Evolutionary conservation across 2,797 vertebrate species (phyloP), one percentile per base, ranked within the genome.

Genomic region (Bovichtus diacanthus): DNA sequence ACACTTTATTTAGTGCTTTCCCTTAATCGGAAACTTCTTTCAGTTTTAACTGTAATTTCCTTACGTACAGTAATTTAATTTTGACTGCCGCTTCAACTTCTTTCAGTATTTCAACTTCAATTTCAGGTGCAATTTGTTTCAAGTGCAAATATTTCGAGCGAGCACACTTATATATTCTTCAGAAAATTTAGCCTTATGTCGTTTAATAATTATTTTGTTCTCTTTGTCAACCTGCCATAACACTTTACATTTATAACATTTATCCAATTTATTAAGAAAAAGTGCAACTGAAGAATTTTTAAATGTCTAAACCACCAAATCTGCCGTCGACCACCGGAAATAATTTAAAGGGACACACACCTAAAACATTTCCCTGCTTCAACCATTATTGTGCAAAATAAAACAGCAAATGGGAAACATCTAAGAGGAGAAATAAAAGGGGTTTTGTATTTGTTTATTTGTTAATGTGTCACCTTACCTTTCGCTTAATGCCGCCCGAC

Each of bases 351-450:
- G 13, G 15, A 18, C 39, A 71, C 18, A 47, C 38, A 10, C n/a
- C 27, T 51, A 15, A 38, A 53, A 59, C 38, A 13, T 23, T 9
- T 41, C 1, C 18, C 19, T 56, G 27, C 21, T 5, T 25, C 2
- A 25, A 78, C 7, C 21, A 29, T n/a, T 29, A 46, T 27, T 21
- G 13, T 58, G 38, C 25, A 75, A 69, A 65, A 74, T 21, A 65
- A 66, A 39, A 29, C 1, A 55, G 31, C 15, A 62, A 41, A 47
- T n/a, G 8, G 1, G 13, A 23, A 44, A 38, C 25, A 10, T 47
- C 2, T 19, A 27, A 25, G 0, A 15, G n/a, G 16, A 16, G 18
- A 61, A 49, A 27, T 21, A 7, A 46, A 29, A 60, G 27, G 13
- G 18, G 18, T 46, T 46, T 31, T 44, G 59, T 1, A 19, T 29